phyloP scores from a whole-genome alignment of 1,140 invertebrate genomes.

The Musca domestica region DNA sequence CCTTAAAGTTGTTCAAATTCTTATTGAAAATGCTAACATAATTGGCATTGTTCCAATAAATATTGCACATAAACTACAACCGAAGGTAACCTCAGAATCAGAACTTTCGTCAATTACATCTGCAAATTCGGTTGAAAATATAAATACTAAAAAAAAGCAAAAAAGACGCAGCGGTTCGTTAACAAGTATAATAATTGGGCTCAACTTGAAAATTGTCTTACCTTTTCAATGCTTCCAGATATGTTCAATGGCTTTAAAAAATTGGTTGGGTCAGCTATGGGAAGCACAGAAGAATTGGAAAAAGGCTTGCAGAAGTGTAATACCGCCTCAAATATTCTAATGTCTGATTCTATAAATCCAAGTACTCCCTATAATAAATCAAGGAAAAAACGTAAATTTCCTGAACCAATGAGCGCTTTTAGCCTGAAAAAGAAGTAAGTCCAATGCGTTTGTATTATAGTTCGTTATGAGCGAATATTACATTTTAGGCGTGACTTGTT shows the following conservation, averaged over 20 bases:
- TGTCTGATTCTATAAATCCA: no score
- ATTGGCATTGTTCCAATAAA: slow-evolving; percentile 70
- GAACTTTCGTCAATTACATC: slow-evolving; percentile 15
- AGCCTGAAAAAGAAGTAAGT: slow-evolving; percentile 60
- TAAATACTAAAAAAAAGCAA: slow-evolving; percentile 63
- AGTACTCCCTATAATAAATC: slow-evolving; percentile 56
- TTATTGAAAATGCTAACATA: slow-evolving; percentile 72
- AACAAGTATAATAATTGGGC: slow-evolving; percentile 61
- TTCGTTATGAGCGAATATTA: neutral
- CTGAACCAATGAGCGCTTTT: slow-evolving; percentile 50
- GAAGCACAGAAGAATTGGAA: slow-evolving; percentile 54
- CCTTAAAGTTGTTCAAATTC: slow-evolving; percentile 65
- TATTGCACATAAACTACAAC: slow-evolving; percentile 47
- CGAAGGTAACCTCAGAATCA: neutral
- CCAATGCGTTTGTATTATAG: neutral
- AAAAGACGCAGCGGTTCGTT: slow-evolving; percentile 78
- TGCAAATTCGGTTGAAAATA: slow-evolving; percentile 33
- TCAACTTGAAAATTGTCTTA: slow-evolving; percentile 10
- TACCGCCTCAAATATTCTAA: no score
- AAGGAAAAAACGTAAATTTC: slow-evolving; percentile 64
- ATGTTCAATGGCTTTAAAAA: slow-evolving; percentile 75
- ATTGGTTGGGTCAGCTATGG: slow-evolving; percentile 65
- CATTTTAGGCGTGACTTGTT: slow-evolving; percentile 42
- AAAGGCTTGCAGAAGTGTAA: slow-evolving; percentile 18
- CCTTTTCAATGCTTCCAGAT: slow-evolving; percentile 56